Percentiles rank a stretch among this genome's conserved stretches.
Evolutionary conservation across 1,140 invertebrate species (phyloP).

Genomic region (Whitmania pigra): DNA sequence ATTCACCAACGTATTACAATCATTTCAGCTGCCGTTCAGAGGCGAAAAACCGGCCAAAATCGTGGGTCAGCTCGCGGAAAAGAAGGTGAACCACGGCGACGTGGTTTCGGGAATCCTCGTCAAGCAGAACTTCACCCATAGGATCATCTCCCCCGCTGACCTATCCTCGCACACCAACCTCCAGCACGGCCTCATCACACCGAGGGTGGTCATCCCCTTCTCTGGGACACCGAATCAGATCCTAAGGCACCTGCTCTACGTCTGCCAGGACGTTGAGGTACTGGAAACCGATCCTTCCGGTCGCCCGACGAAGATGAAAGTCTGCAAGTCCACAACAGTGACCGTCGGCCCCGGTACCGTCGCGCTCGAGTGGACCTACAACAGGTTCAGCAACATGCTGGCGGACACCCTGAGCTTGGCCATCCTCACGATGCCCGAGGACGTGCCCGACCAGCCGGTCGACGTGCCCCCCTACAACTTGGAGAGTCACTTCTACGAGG

Average conservation of each 20-base stretch:
- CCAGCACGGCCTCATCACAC: slow-evolving; percentile 76
- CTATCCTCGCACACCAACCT: slow-evolving; percentile 90
- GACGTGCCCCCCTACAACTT: slow-evolving; percentile 33
- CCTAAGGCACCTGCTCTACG: slow-evolving; percentile 66
- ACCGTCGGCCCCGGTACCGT: slow-evolving; percentile 70
- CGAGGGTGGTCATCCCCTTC: slow-evolving; percentile 77
- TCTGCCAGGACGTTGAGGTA: slow-evolving; percentile 66
- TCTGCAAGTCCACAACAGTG: slow-evolving; percentile 61
- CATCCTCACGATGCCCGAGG: slow-evolving; percentile 37
- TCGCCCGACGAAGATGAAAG: slow-evolving; percentile 50
- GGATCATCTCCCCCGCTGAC: slow-evolving; percentile 78
- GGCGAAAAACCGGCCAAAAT: slow-evolving; percentile 97
- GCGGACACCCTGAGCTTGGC: slow-evolving; percentile 81
- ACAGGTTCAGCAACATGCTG: slow-evolving; percentile 92
- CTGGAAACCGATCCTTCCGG: slow-evolving; percentile 43
- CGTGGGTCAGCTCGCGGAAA: slow-evolving; percentile 76
- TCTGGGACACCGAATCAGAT: slow-evolving; percentile 62
- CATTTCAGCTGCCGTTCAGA: slow-evolving; percentile 65
- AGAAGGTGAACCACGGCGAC: slow-evolving; percentile 62
- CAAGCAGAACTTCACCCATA: slow-evolving; percentile 96
- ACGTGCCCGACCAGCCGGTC: slow-evolving; percentile 35
- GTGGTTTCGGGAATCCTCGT: slow-evolving; percentile 82
- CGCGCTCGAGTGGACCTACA: slow-evolving; percentile 80
- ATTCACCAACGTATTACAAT: neutral
- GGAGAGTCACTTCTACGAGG: slow-evolving; percentile 54